A percentile compares a stretch with the other conserved stretches of the same genome.
phyloP scores from a whole-genome alignment of 2,113 vertebrate genomes.

The Dromiciops gliroides region DNA sequence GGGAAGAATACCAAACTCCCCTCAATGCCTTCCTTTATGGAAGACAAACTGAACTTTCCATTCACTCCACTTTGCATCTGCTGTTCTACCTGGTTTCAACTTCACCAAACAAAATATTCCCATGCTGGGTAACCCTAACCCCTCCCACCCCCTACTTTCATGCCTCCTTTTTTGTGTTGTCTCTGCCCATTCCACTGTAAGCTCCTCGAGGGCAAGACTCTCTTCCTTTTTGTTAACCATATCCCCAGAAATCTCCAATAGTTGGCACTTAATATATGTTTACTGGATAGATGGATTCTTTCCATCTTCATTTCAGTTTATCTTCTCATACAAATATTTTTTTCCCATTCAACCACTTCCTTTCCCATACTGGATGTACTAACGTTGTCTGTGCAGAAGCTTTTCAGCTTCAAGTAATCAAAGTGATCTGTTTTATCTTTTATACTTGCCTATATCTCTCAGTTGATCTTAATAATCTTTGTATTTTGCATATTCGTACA shows the following conservation, averaged over 20 bases:
- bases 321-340: no score
- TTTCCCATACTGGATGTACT: background rate
- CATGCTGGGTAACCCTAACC: no score
- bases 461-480: background rate
- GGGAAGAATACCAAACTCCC: no score
- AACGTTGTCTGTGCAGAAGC: background rate
- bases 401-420: background rate
- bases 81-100: no score
- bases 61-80: no score
- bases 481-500: background rate
- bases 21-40: no score
- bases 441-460: background rate
- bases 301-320: no score
- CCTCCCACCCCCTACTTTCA: no score
- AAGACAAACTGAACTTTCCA: no score
- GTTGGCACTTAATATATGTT: constrained; percentile 22
- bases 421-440: background rate
- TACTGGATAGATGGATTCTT: background rate
- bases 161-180: background rate
- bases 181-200: background rate
- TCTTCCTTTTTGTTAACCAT: background rate
- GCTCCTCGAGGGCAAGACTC: constrained; percentile 8
- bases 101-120: no score
- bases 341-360: background rate
- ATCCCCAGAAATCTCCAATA: background rate